Evolutionary conservation across 2,888 invertebrate species (phyloP).

Genomic region (Homarus gammarus): DNA sequence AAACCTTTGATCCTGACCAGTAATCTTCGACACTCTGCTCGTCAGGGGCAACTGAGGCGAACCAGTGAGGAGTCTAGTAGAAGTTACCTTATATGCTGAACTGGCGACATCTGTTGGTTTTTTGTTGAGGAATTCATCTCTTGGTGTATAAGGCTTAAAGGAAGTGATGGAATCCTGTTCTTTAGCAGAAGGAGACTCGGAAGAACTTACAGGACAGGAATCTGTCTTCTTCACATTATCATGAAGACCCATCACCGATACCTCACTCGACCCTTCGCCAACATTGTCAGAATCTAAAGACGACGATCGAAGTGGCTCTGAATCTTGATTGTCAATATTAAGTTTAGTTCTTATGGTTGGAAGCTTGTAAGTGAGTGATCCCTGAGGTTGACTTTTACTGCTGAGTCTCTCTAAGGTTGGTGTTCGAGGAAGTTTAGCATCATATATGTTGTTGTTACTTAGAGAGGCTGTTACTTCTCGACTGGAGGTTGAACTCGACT

Average conservation of each 20-base stretch:
- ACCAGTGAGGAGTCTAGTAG: background rate
- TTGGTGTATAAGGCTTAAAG: background rate
- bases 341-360: slow-evolving; percentile 21
- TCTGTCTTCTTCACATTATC: background rate
- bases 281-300: background rate
- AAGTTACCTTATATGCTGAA: background rate
- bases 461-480: no score
- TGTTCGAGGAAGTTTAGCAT: background rate
- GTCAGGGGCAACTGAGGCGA: background rate
- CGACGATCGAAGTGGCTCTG: background rate
- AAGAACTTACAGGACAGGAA: background rate
- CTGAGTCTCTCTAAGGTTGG: background rate
- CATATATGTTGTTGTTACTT: background rate
- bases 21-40: background rate
- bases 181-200: background rate
- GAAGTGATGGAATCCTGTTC: background rate
- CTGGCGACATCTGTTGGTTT: background rate
- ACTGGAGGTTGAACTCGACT: background rate
- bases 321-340: background rate
- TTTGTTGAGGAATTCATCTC: background rate
- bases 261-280: background rate
- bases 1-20: background rate
- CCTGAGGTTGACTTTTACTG: background rate
- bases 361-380: background rate
- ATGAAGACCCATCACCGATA: background rate